Conservation (phyloP, 2,113 vertebrate genomes). For the Sturnus vulgaris region DNA sequence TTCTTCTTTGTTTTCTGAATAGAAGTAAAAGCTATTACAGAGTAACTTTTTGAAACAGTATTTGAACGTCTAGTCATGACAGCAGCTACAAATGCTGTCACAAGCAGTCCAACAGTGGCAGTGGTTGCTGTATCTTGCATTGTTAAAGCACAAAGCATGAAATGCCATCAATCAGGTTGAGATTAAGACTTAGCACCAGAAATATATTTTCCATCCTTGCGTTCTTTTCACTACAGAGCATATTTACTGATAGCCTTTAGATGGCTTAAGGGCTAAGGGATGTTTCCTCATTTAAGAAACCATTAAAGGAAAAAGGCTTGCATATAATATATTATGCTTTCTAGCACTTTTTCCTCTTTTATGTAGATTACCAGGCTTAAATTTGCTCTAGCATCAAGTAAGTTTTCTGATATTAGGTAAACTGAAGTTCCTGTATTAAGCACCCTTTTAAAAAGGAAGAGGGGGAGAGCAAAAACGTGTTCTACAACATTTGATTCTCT, state of each 20-base stretch:
- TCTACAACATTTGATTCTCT: not conserved
- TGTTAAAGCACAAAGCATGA: not conserved
- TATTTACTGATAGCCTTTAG: not conserved
- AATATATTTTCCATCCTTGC: not conserved
- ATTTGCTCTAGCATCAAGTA: not conserved
- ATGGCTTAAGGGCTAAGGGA: not conserved
- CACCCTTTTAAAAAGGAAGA: not conserved
- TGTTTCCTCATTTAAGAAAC: not conserved
- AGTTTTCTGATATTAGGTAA: not conserved
- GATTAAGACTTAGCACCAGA: not conserved
- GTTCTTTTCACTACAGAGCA: not conserved
- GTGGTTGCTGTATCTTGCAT: not conserved
- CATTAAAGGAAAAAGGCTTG: not conserved
- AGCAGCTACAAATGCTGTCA: not conserved
- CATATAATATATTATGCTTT: not conserved
- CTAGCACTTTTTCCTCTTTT: not conserved
- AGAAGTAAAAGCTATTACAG: not conserved
- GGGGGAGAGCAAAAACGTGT: rapidly evolving
- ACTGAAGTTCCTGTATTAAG: not conserved
- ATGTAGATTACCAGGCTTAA: not conserved
- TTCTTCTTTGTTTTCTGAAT: not conserved
- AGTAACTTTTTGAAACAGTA: not conserved
- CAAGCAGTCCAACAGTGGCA: not conserved
- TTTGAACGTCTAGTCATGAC: not conserved
- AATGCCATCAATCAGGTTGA: not conserved